Percentiles rank a stretch among this genome's conserved stretches.
Conservation (phyloP, 1,140 invertebrate species). For the Frieseomelitta varia region DNA sequence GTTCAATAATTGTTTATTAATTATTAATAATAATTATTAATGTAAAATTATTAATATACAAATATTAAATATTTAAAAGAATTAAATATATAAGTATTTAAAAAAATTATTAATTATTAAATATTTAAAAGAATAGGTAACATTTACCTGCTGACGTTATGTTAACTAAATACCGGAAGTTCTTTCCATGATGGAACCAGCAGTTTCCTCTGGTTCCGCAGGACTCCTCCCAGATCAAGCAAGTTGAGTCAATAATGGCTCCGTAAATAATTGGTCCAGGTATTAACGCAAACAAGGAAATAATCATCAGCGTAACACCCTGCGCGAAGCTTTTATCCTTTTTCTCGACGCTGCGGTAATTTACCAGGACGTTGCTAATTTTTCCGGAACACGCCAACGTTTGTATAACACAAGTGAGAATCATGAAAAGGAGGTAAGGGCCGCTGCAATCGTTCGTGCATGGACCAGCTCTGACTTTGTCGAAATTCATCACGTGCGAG, state of each 20-base stretch:
- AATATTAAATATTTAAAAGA: too few relatives aligned
- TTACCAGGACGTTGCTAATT: conserved; percentile 85
- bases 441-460: conserved; percentile 82
- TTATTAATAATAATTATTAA: too few relatives aligned
- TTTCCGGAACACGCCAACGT: conserved; percentile 84
- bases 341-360: conserved; percentile 84
- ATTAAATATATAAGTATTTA: too few relatives aligned
- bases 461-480: conserved; percentile 80
- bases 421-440: conserved; percentile 79
- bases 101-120: too few relatives aligned
- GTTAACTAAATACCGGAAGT: conserved; percentile 84
- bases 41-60: too few relatives aligned
- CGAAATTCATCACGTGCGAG: neutral
- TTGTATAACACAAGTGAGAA: conserved; percentile 82
- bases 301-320: conserved; percentile 84
- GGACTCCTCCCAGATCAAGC: conserved; percentile 85
- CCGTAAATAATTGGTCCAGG: conserved; percentile 87
- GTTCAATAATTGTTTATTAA: too few relatives aligned
- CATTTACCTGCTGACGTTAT: conserved; percentile 82
- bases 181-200: conserved; percentile 85
- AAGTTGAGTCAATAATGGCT: conserved; percentile 85
- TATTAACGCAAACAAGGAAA: conserved; percentile 86
- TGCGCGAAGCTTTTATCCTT: conserved; percentile 86
- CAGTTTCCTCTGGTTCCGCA: conserved; percentile 85
- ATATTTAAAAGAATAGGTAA: too few relatives aligned